phyloP scores from a whole-genome alignment of 2,113 vertebrate genomes.

The Esox niger region DNA sequence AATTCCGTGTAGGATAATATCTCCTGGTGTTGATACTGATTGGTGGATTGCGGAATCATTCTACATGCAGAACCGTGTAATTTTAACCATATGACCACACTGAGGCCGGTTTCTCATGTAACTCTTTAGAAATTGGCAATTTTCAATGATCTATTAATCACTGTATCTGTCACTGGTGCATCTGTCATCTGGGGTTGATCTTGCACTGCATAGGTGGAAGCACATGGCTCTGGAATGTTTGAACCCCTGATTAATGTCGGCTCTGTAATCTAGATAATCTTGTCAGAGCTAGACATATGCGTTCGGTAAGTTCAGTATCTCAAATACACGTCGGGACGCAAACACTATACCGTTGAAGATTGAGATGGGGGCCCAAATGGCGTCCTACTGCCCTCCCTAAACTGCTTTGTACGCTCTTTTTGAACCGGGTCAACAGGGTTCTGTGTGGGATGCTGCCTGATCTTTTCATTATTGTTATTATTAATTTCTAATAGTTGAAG shows the following conservation, averaged over 20 bases:
- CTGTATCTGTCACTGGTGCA: conserved; percentile 13
- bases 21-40: conserved; percentile 26
- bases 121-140: conserved; percentile 17
- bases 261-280: conserved; percentile 57
- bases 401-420: too few species aligned
- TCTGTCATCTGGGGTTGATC: conserved; percentile 19
- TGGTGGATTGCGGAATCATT: conserved; percentile 20
- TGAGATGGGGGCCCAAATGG: not conserved
- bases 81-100: conserved; percentile 10
- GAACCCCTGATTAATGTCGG: not conserved
- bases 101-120: conserved; percentile 17
- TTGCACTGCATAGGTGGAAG: not conserved
- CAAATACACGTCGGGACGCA: conserved; percentile 55
- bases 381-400: too few species aligned
- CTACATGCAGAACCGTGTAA: conserved; percentile 21
- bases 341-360: conserved; percentile 56
- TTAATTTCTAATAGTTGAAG: conserved; percentile 6
- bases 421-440: too few species aligned
- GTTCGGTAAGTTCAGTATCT: conserved; percentile 59
- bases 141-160: conserved; percentile 29
- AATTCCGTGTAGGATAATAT: conserved; percentile 23
- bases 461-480: conserved; percentile 46
- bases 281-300: conserved; percentile 50
- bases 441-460: not conserved
- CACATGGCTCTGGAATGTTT: conserved; percentile 4